Base-by-base conservation (phyloP, 2,797 vertebrate genomes). In the Spea hammondii region DNA sequence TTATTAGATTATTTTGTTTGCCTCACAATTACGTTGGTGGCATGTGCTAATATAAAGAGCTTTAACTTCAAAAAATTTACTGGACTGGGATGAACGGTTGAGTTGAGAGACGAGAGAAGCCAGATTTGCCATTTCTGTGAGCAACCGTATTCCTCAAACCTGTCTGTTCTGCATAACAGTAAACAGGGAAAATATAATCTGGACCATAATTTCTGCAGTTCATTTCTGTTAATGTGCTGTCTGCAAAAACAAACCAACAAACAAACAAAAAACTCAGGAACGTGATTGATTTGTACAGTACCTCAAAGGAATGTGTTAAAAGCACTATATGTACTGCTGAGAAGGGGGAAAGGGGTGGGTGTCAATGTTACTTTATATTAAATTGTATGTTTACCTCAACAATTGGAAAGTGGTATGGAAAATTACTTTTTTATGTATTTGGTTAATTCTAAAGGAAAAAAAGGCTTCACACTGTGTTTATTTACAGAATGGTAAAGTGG, bases 11-110 rank as follows among this genome's bases (percentile, higher is more conserved):
- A 32, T 32, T 32, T 92, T 92, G 89, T 96, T 97, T 94, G 95
- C 95, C 94, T 95, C 95, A 96, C 94, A 95, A 95, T 95, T 95
- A 95, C 94, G 93, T 96, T 94, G 94, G 94, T 97, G 95, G 95
- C 93, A 94, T 94, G 95, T 97, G 95, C 94, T 96, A 96, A 96
- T 96, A 96, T 94, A 93, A 95, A 96, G 93, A 97, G 96, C 96
- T 99, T 98, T 98, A 99, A 53, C 97, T 93, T 95, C 94, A 91
- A 94, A 94, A 94, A 94, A 94, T 91, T 11, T 93, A 90, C 92
- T 88, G 95, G 93, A 97, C 92, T 94, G 88, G 94, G 91, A 93
- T 92, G 90, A 94, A 91, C 89, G 86, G 92, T 95, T 88, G 87
- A 90, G 86, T 90, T 92, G 83, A 79, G 85, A 83, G 88, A 92